Evolutionary conservation across 2,113 vertebrate species (phyloP).

Genomic region (Cavia aperea): DNA sequence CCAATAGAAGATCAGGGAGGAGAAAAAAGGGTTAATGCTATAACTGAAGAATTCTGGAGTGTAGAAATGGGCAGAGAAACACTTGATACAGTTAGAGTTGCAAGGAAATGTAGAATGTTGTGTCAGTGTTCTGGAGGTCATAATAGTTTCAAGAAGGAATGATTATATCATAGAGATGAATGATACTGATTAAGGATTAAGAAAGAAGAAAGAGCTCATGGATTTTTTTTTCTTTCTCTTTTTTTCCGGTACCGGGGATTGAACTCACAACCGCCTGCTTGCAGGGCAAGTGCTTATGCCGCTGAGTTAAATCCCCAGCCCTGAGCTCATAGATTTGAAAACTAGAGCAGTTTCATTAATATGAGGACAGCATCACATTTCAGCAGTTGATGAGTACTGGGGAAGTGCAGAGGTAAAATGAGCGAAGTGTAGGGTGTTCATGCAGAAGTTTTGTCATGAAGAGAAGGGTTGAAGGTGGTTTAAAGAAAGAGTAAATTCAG

Average conservation of each 20-base stretch:
- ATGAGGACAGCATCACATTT: not conserved
- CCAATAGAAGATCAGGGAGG: not conserved
- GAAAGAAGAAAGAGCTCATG: not conserved
- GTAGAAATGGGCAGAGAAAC: not conserved
- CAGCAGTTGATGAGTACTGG: not conserved
- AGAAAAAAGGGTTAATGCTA: not conserved
- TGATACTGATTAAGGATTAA: not conserved
- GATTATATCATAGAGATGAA: not conserved
- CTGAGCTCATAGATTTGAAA: constrained; percentile 1
- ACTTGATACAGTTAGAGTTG: not conserved
- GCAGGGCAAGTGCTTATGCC: no score
- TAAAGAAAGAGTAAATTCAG: not conserved
- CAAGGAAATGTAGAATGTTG: not conserved
- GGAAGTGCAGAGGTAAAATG: not conserved
- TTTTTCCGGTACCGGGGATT: no score
- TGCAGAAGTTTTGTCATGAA: constrained; percentile 3
- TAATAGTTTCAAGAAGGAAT: constrained; percentile 25
- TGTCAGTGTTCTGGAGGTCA: not conserved
- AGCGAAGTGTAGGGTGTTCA: not conserved
- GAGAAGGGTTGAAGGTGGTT: not conserved
- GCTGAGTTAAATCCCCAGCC: no score
- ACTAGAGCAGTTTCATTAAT: constrained; percentile 20
- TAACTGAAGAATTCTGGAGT: not conserved
- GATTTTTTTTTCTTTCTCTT: no score
- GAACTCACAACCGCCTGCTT: no score